These are phyloP conservation scores for Ischnura elegans DNA, from an alignment of 2,888 invertebrate species.

Conservation along the genomic window DNA sequence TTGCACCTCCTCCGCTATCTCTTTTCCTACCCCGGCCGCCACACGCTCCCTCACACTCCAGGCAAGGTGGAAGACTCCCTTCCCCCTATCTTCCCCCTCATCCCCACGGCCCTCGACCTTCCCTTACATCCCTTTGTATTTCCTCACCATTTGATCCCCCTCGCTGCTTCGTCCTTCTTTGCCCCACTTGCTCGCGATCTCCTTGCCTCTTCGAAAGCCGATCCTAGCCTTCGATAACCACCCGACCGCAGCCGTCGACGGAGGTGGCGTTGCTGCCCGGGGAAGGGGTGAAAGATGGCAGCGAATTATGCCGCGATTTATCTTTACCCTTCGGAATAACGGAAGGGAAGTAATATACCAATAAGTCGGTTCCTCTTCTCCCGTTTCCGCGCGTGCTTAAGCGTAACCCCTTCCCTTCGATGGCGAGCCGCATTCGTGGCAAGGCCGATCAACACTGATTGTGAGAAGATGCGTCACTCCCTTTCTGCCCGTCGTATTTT, in stretches of 20 bases:
- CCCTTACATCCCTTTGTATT: not conserved
- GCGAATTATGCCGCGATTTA: not conserved
- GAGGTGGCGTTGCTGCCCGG: not conserved
- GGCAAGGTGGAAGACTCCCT: no score
- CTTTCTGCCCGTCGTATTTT: no score
- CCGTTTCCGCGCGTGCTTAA: not conserved
- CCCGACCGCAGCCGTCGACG: not conserved
- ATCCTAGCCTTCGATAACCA: not conserved
- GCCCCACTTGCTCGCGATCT: not conserved
- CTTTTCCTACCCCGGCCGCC: no score
- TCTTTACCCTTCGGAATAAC: not conserved
- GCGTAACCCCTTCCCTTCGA: not conserved
- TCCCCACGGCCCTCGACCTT: not conserved
- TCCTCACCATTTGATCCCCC: not conserved
- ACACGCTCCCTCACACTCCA: no score
- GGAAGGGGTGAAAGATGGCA: not conserved
- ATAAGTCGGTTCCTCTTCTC: not conserved
- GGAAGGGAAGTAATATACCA: not conserved
- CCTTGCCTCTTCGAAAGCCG: not conserved
- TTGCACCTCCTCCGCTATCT: slow-evolving; percentile 24
- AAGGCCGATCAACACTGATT: no score
- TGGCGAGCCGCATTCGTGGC: no score
- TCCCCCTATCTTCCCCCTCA: no score
- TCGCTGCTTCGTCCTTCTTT: no score
- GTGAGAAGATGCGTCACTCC: not conserved